Evolutionary conservation across 2,797 vertebrate species (phyloP).

Genomic region (Crenichthys baileyi): DNA sequence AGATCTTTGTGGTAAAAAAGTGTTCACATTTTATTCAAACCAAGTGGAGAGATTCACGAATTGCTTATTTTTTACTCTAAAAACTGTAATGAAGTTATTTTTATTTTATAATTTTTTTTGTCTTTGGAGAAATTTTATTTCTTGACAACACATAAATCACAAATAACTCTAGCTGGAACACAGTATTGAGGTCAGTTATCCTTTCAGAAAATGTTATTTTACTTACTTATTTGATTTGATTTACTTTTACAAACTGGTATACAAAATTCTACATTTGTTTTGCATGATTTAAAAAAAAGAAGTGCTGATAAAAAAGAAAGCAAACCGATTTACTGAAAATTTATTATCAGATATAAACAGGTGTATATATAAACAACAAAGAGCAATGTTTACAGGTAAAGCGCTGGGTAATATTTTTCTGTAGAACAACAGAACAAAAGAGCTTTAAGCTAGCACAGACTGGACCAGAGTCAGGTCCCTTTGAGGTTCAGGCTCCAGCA

Average conservation of each 20-base stretch:
- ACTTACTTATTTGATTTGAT: neutral
- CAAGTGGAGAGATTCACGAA: too few relatives aligned
- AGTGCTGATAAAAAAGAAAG: too few relatives aligned
- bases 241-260: neutral
- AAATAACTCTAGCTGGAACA: too few relatives aligned
- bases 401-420: neutral
- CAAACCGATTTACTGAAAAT: neutral
- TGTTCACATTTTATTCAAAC: too few relatives aligned
- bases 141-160: too few relatives aligned
- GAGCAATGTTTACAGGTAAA: neutral
- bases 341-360: neutral
- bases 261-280: neutral
- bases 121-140: too few relatives aligned
- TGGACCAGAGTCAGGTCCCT: neutral
- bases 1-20: too few relatives aligned
- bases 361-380: neutral
- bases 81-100: too few relatives aligned
- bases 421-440: neutral
- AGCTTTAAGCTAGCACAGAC: neutral
- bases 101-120: too few relatives aligned
- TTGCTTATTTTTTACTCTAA: too few relatives aligned
- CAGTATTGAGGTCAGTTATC: neutral
- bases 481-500: constrained; percentile 10
- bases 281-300: neutral
- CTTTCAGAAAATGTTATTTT: neutral